phyloP scores from a whole-genome alignment of 2,113 vertebrate genomes.

The Siniperca chuatsi region DNA sequence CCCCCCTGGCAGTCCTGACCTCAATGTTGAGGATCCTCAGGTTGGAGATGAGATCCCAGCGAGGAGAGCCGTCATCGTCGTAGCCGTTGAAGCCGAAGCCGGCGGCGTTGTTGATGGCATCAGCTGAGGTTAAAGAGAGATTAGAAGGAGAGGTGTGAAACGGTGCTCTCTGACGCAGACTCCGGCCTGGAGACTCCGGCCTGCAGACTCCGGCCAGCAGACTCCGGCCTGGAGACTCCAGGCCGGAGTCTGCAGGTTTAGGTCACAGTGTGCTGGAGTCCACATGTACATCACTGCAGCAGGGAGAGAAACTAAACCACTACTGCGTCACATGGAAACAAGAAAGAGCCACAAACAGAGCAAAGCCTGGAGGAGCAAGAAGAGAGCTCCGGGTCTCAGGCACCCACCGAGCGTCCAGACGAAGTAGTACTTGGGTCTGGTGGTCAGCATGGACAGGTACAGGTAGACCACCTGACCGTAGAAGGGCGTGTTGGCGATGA shows the following conservation, averaged over 20 bases:
- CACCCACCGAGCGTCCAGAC: constrained; percentile 95
- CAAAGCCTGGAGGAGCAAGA: not conserved
- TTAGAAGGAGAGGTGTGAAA: not conserved
- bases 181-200: no score
- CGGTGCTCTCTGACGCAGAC: no score
- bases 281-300: no score
- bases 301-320: not conserved
- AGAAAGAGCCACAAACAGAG: not conserved
- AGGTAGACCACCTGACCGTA: constrained; percentile 89
- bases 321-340: not conserved
- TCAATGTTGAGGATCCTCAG: constrained; percentile 93
- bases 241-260: no score
- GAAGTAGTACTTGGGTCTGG: constrained; percentile 97
- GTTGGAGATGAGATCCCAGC: constrained; percentile 95
- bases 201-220: no score
- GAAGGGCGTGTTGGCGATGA: constrained; percentile 88
- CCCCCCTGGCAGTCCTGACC: constrained; percentile 76
- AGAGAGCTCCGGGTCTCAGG: not conserved
- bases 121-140: constrained; percentile 81
- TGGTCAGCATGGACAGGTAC: constrained; percentile 92
- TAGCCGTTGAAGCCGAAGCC: constrained; percentile 96
- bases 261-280: no score
- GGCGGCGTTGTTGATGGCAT: constrained; percentile 96
- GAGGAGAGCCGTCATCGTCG: constrained; percentile 86
- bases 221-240: no score